Percentiles rank a stretch among this genome's conserved stretches.
phyloP scores from a whole-genome alignment of 2,888 invertebrate genomes.

The Cerceris ruficornis region DNA sequence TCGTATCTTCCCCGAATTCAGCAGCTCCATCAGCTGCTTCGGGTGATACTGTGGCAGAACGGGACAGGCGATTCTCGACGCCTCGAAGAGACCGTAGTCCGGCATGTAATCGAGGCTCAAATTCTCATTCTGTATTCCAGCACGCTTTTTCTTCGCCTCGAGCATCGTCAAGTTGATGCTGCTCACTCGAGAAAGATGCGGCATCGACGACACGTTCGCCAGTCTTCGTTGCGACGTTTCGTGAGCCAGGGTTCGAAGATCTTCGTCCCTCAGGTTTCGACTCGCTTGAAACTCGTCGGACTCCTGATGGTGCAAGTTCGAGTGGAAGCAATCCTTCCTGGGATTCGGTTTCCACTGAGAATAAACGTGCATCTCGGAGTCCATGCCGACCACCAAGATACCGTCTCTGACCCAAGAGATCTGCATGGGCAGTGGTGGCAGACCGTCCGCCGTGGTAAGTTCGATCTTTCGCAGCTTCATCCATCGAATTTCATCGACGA shows the following conservation, averaged over 20 bases:
- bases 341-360: constrained; percentile 96
- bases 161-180: constrained; percentile 92
- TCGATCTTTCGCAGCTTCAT: constrained; percentile 96
- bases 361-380: constrained; percentile 99
- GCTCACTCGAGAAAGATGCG: constrained; percentile 91
- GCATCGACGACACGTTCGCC: constrained; percentile 90
- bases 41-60: constrained; percentile 99
- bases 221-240: constrained; percentile 87
- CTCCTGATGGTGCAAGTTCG: constrained; percentile 82
- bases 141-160: constrained; percentile 86
- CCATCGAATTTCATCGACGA: constrained; percentile 97
- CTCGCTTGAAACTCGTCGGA: constrained; percentile 89
- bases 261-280: constrained; percentile 88
- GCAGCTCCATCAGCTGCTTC: constrained; percentile 98
- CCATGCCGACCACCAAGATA: constrained; percentile 99
- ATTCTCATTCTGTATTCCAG: constrained; percentile 81
- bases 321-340: constrained; percentile 77
- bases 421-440: constrained; percentile 98
- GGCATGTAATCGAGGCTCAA: constrained; percentile 91
- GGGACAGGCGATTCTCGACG: constrained; percentile 97
- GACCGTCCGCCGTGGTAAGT: constrained; percentile 95
- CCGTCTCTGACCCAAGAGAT: constrained; percentile 99
- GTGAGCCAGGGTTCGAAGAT: constrained; percentile 86
- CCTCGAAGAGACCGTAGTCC: constrained; percentile 97
- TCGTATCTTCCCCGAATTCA: constrained; percentile 98